phyloP scores from a whole-genome alignment of 2,888 invertebrate species.

The Entomobrya proxima region DNA sequence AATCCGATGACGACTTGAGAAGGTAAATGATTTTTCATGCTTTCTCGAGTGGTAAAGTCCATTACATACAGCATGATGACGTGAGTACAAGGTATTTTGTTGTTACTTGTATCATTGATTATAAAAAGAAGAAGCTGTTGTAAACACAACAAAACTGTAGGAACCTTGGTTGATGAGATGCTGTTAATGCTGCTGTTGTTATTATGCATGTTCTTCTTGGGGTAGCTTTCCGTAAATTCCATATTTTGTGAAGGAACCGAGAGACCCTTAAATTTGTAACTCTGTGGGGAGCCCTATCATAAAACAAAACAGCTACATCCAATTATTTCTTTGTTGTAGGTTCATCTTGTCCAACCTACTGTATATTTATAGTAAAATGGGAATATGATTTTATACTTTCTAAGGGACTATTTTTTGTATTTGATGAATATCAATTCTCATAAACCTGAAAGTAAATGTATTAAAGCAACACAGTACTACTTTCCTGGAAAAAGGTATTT shows the following conservation, averaged over 20 bases:
- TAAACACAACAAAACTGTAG: background rate
- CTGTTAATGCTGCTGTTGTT: background rate
- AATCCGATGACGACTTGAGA: constrained; percentile 51
- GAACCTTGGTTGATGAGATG: constrained; percentile 11
- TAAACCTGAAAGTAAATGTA: no score
- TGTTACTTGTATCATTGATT: background rate
- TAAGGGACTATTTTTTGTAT: no score
- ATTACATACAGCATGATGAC: constrained; percentile 34
- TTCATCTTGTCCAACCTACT: constrained; percentile 46
- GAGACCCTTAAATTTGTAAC: constrained; percentile 73
- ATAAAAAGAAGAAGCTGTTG: constrained; percentile 27
- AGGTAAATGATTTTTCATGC: constrained; percentile 36
- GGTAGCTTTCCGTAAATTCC: constrained; percentile 36
- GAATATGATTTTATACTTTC: background rate
- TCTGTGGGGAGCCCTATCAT: constrained; percentile 72
- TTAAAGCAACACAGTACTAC: no score
- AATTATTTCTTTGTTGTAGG: constrained; percentile 73
- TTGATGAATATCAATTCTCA: no score
- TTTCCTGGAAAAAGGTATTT: background rate
- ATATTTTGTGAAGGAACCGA: constrained; percentile 55
- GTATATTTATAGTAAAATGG: background rate
- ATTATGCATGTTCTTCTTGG: constrained; percentile 48
- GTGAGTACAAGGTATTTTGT: constrained; percentile 27
- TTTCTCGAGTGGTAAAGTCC: background rate
- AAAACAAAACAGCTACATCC: constrained; percentile 75